These are phyloP conservation scores for Acleris holmiana DNA, from an alignment of 2,888 invertebrate genomes.

Conservation along the genomic window DNA sequence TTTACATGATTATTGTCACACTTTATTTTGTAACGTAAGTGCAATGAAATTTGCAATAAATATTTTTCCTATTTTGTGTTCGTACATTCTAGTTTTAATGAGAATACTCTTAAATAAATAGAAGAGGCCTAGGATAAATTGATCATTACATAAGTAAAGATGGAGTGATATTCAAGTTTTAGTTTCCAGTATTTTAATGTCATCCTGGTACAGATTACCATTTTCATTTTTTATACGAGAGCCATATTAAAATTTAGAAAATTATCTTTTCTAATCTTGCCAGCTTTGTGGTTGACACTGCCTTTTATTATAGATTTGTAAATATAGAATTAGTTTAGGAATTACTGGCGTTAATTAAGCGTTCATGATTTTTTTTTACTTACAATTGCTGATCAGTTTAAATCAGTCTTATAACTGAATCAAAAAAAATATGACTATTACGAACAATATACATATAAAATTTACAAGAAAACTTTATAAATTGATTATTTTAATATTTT, in stretches of 20 bases:
- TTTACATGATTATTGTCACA: constrained; percentile 35
- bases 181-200: constrained; percentile 48
- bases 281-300: constrained; percentile 81
- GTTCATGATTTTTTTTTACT: constrained; percentile 10
- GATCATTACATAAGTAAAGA: constrained; percentile 36
- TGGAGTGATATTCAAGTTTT: constrained; percentile 47
- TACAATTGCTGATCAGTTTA: no score
- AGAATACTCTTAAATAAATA: constrained; percentile 49
- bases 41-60: constrained; percentile 59
- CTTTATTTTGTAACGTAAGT: constrained; percentile 42
- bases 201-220: constrained; percentile 56
- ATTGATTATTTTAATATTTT: constrained; percentile 1
- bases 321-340: constrained; percentile 65
- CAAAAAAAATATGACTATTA: no score
- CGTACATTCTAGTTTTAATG: constrained; percentile 52
- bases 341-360: constrained; percentile 38
- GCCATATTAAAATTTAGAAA: constrained; percentile 83
- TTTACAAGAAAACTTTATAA: neutral
- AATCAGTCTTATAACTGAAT: no score
- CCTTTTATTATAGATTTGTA: constrained; percentile 72
- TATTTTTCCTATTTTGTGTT: constrained; percentile 68
- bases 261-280: constrained; percentile 79
- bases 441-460: neutral
- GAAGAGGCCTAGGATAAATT: constrained; percentile 38
- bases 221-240: constrained; percentile 69